A percentile compares a stretch with the other conserved stretches of the same genome.
phyloP scores from a whole-genome alignment of 1,140 invertebrate genomes.

The Drosophila jambulina region DNA sequence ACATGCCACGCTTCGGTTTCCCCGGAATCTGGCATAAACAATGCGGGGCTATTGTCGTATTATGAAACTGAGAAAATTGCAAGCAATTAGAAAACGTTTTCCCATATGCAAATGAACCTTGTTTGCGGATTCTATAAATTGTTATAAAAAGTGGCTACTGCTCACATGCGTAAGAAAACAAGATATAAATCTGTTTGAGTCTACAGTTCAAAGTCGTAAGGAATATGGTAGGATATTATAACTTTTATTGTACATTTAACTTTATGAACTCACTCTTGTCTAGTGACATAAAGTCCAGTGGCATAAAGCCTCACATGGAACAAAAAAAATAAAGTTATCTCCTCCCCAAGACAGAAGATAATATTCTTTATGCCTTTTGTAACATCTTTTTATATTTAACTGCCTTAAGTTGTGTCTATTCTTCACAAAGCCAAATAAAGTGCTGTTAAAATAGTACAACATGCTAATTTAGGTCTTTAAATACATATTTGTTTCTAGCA shows the following conservation, averaged over 20 bases:
- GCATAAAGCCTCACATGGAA: not conserved
- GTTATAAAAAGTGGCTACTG: not conserved
- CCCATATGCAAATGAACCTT: not conserved
- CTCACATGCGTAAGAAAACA: not conserved
- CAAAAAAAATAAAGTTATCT: not conserved
- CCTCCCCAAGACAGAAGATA: not conserved
- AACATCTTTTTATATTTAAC: not conserved
- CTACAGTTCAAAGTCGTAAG: not conserved
- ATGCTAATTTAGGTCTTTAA: not conserved
- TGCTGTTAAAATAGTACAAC: not conserved
- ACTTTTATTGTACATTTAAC: not conserved
- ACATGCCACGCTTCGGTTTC: conserved; percentile 7
- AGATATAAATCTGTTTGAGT: not conserved
- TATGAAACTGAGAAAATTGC: conserved; percentile 10
- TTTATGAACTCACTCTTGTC: not conserved
- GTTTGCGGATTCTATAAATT: not conserved
- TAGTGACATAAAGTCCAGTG: not conserved
- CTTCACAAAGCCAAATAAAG: not conserved
- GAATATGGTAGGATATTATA: not conserved
- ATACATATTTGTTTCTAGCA: not conserved
- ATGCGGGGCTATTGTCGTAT: not conserved
- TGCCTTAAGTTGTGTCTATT: not conserved
- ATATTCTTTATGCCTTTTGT: not conserved
- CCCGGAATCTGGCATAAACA: conserved; percentile 13
- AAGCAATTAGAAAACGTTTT: conserved; percentile 16